Percentiles rank a stretch among this genome's conserved stretches.
These are phyloP conservation scores for Anarrhichthys ocellatus DNA, from an alignment of 2,113 vertebrate genomes.

Conservation along the genomic window DNA sequence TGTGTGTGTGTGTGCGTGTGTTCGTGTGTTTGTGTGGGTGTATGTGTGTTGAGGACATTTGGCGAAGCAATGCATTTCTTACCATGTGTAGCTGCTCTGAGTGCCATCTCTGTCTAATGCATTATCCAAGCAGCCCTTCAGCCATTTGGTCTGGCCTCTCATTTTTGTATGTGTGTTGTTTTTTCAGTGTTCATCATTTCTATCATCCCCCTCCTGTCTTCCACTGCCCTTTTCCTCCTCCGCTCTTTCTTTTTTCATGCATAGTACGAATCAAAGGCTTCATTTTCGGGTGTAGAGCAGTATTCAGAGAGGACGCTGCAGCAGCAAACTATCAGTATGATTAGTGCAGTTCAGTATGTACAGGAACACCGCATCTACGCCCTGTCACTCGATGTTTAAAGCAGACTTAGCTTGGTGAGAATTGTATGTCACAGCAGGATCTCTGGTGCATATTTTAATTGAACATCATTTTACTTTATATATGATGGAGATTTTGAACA, in stretches of 20 bases:
- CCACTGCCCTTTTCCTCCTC: constrained; percentile 59
- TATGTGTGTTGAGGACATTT: constrained; percentile 62
- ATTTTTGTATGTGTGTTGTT: constrained; percentile 30
- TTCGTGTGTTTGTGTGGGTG: constrained; percentile 30
- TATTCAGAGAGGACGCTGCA: constrained; percentile 36
- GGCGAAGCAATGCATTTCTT: constrained; percentile 69
- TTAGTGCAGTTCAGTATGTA: constrained; percentile 25
- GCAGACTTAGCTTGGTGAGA: not conserved
- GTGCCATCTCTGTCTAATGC: constrained; percentile 82
- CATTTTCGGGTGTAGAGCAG: constrained; percentile 51
- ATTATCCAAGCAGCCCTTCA: constrained; percentile 83
- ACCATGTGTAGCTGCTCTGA: constrained; percentile 75
- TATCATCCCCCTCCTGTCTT: constrained; percentile 57
- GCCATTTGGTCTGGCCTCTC: constrained; percentile 81
- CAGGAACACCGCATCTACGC: not conserved
- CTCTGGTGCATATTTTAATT: not conserved
- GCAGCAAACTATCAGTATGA: constrained; percentile 17
- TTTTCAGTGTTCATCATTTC: constrained; percentile 63
- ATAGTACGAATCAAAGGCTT: constrained; percentile 69
- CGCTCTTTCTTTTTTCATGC: constrained; percentile 61
- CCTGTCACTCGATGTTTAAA: constrained; percentile 4
- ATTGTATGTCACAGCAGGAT: not conserved
- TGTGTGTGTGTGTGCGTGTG: constrained; percentile 25
- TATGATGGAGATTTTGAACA: not conserved
- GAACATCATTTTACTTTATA: not conserved